A percentile compares a stretch with the other conserved stretches of the same genome.
Evolutionary conservation across 1,140 invertebrate species (phyloP).

Genomic region (Ruditapes philippinarum): DNA sequence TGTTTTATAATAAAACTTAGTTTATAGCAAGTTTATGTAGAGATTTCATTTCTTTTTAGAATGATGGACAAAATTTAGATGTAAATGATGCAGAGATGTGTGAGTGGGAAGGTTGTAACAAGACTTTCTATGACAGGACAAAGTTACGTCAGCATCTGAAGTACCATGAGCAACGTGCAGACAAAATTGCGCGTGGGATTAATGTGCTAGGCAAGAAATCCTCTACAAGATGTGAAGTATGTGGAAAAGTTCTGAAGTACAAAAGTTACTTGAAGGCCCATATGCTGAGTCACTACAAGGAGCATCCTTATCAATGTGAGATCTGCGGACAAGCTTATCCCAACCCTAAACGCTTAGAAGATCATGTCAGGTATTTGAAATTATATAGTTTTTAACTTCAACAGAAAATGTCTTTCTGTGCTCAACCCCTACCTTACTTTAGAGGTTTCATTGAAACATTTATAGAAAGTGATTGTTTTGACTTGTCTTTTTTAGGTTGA

Average conservation of each 20-base stretch:
- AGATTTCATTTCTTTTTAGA: no score
- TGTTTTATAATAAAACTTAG: no score
- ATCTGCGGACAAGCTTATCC: slow-evolving; percentile 88
- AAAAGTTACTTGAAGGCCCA: slow-evolving; percentile 63
- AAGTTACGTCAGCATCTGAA: slow-evolving; percentile 61
- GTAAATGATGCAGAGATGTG: slow-evolving; percentile 1
- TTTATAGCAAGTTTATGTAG: no score
- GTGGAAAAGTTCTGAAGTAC: slow-evolving; percentile 61
- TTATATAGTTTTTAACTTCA: no score
- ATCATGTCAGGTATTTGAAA: slow-evolving; percentile 49
- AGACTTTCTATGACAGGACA: slow-evolving; percentile 50
- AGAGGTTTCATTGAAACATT: no score
- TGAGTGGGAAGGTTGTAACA: slow-evolving; percentile 65
- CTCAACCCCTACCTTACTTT: no score
- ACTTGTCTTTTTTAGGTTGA: no score
- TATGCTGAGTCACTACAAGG: slow-evolving; percentile 88
- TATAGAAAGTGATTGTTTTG: no score
- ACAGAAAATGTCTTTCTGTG: no score
- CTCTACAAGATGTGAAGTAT: slow-evolving; percentile 44
- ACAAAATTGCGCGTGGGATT: slow-evolving; percentile 61
- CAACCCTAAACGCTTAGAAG: slow-evolving; percentile 28
- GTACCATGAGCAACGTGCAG: slow-evolving; percentile 63
- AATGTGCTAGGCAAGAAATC: not conserved
- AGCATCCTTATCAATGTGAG: slow-evolving; percentile 90
- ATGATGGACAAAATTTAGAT: not conserved